A percentile compares a stretch with the other conserved stretches of the same genome.
Evolutionary conservation across 2,797 vertebrate species (phyloP).

Genomic region (Tragelaphus oryx): DNA sequence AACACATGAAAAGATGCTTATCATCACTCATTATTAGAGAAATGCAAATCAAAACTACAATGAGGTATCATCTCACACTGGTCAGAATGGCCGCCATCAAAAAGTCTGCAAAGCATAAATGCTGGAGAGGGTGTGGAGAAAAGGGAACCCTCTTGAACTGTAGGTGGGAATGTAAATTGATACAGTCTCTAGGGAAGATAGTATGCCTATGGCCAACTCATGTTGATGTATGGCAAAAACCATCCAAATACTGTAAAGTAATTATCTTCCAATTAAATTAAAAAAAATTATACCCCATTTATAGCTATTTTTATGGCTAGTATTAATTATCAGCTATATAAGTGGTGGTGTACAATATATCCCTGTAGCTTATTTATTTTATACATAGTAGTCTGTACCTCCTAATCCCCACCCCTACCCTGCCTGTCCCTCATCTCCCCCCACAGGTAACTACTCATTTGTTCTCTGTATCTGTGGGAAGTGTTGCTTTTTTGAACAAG

Average conservation of each 20-base stretch:
- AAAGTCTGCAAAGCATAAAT: background rate
- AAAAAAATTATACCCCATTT: background rate
- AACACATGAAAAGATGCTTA: background rate
- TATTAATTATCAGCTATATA: background rate
- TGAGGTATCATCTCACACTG: background rate
- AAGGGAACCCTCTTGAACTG: too few species aligned
- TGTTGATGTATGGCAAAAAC: too few species aligned
- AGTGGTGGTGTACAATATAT: background rate
- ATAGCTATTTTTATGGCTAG: background rate
- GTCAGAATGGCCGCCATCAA: background rate
- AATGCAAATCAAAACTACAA: background rate
- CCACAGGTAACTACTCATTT: background rate
- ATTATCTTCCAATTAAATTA: too few species aligned
- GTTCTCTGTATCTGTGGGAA: background rate
- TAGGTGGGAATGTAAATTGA: too few species aligned
- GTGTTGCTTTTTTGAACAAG: background rate
- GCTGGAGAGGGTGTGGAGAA: background rate
- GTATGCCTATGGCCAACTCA: too few species aligned
- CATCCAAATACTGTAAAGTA: too few species aligned
- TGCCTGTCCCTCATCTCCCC: background rate
- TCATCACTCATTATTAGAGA: background rate
- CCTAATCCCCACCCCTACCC: background rate
- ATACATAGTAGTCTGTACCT: background rate
- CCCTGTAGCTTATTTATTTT: background rate
- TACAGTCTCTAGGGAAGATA: too few species aligned